Evolutionary conservation across 2,888 invertebrate species (phyloP).

Genomic region (Chorisops tibialis): DNA sequence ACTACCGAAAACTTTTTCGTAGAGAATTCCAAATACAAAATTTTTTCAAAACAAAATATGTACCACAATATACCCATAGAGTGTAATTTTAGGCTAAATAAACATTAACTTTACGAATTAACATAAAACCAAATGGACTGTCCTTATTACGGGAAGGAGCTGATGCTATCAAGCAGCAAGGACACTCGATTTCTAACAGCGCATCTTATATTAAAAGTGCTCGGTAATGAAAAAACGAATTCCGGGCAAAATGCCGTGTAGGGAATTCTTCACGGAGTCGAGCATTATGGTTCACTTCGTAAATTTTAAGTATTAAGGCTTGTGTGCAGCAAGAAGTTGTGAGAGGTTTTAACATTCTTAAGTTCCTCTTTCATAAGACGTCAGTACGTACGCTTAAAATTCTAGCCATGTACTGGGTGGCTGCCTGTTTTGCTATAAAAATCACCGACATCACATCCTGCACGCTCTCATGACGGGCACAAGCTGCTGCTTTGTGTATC

Average conservation of each 20-base stretch:
- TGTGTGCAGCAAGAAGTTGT: no score
- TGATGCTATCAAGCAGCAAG: neutral
- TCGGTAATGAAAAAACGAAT: constrained; percentile 3
- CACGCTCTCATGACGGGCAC: no score
- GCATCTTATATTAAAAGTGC: neutral
- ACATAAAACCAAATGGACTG: neutral
- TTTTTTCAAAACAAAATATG: neutral
- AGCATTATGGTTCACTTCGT: neutral
- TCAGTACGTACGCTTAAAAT: no score
- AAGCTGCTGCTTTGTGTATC: no score
- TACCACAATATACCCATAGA: neutral
- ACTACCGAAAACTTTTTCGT: neutral
- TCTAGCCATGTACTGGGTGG: no score
- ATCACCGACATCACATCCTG: no score
- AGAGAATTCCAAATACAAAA: neutral
- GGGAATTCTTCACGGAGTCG: neutral
- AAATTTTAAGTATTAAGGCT: no score
- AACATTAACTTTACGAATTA: neutral
- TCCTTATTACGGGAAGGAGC: neutral
- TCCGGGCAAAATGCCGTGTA: neutral
- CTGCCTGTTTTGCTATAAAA: no score
- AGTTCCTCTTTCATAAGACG: no score
- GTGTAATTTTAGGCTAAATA: no score
- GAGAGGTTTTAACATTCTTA: no score
- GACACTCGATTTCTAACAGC: neutral